A percentile compares a stretch with the other conserved stretches of the same genome.
Evolutionary conservation across 2,113 vertebrate genomes (phyloP).

Genomic region (Podiceps cristatus): DNA sequence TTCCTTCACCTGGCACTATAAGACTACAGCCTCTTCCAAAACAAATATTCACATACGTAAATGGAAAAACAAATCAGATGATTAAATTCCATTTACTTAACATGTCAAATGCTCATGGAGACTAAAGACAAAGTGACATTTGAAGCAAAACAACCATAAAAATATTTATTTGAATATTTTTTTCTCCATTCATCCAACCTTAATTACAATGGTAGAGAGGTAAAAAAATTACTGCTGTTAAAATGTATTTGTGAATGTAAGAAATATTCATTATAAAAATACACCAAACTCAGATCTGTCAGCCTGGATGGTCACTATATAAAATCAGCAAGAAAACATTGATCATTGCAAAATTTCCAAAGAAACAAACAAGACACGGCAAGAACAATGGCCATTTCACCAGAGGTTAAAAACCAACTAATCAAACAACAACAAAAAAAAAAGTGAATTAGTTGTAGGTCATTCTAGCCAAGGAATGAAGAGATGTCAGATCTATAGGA

Average conservation of each 20-base stretch:
- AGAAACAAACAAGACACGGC: not conserved
- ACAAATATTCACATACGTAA: not conserved
- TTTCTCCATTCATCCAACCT: not conserved
- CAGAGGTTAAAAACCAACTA: no score
- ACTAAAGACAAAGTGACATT: not conserved
- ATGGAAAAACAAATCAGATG: not conserved
- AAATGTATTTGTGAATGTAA: not conserved
- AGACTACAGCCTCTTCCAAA: not conserved
- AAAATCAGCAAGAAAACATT: not conserved
- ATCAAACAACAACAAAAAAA: no score
- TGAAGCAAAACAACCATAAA: not conserved
- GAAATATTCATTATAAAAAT: not conserved
- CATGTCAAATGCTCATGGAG: not conserved
- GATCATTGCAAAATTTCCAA: not conserved
- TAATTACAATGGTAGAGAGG: not conserved
- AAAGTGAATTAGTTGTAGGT: not conserved
- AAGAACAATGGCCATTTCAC: not conserved
- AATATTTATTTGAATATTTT: not conserved
- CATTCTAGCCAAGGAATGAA: not conserved
- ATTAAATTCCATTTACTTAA: not conserved
- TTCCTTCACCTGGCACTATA: not conserved
- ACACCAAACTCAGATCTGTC: not conserved
- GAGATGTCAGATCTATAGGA: not conserved
- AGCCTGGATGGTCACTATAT: not conserved
- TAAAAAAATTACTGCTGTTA: not conserved